A percentile compares a stretch with the other conserved stretches of the same genome.
phyloP scores from a whole-genome alignment of 2,797 vertebrate genomes.

The Smutsia gigantea region DNA sequence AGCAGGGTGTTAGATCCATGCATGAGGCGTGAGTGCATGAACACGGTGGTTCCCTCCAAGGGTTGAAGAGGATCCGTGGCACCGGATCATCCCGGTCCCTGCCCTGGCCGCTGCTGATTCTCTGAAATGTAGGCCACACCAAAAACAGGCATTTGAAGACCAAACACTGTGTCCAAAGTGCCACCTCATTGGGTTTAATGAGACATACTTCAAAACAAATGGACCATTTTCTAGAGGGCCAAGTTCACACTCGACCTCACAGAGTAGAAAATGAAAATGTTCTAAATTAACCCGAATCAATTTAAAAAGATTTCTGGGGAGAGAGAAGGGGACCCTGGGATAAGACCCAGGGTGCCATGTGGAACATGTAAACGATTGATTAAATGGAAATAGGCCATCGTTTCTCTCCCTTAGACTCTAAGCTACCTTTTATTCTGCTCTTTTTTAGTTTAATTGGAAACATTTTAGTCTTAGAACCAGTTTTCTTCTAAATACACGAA shows the following conservation, averaged over 20 bases:
- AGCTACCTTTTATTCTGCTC: neutral
- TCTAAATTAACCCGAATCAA: conserved; percentile 47
- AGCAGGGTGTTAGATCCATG: neutral
- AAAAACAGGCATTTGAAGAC: neutral
- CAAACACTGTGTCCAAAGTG: neutral
- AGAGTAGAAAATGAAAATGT: conserved; percentile 14
- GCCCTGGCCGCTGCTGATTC: neutral
- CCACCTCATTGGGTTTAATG: conserved; percentile 35
- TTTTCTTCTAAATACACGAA: conserved; percentile 9
- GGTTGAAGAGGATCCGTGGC: neutral
- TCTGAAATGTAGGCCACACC: neutral
- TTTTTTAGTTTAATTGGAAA: conserved; percentile 19
- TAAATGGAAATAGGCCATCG: neutral
- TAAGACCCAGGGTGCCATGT: neutral
- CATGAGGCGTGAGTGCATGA: neutral
- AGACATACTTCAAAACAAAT: conserved; percentile 53
- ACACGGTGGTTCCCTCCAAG: neutral
- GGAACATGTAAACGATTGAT: neutral
- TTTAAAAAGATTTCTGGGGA: conserved; percentile 51
- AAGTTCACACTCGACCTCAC: conserved; percentile 8
- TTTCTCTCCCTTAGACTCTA: neutral
- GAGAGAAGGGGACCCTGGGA: neutral
- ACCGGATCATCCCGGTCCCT: neutral
- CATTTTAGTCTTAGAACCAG: neutral
- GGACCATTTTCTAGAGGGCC: neutral